phyloP scores from a whole-genome alignment of 2,113 vertebrate species.

The Erpornis zantholeuca region DNA sequence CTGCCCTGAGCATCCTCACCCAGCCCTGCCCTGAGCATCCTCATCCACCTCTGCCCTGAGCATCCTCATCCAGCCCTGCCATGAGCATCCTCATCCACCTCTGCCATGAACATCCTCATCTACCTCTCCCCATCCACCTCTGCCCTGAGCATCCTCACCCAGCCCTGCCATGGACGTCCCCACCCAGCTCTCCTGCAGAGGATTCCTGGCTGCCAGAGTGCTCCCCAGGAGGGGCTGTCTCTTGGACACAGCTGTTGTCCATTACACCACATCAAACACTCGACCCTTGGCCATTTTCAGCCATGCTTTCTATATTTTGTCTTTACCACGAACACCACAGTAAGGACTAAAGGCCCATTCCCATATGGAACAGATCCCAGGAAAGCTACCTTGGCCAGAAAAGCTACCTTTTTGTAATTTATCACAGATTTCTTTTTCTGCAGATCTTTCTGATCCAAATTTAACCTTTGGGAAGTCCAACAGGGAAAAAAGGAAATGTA shows the following conservation, averaged over 20 bases:
- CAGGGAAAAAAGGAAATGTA: background rate
- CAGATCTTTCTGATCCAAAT: background rate
- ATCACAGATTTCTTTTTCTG: background rate
- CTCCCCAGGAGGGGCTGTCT: background rate
- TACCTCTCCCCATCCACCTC: background rate
- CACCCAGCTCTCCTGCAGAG: background rate
- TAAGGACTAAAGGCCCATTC: background rate
- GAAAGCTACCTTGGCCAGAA: background rate
- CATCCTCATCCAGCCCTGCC: background rate
- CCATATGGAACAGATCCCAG: background rate
- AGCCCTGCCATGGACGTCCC: background rate
- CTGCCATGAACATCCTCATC: too few relatives aligned
- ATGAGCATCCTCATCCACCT: too few relatives aligned
- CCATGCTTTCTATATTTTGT: background rate
- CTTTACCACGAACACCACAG: background rate
- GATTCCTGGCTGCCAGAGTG: accelerated
- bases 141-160: background rate
- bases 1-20: too few relatives aligned
- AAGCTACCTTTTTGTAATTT: background rate
- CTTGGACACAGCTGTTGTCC: background rate
- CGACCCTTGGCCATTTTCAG: background rate
- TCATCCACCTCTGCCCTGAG: background rate
- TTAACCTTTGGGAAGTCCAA: background rate
- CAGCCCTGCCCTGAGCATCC: background rate
- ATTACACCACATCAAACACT: background rate